Percentiles rank a stretch among this genome's conserved stretches.
These are phyloP conservation scores for Balearica regulorum DNA, from an alignment of 2,797 vertebrate species.

Conservation along the genomic window DNA sequence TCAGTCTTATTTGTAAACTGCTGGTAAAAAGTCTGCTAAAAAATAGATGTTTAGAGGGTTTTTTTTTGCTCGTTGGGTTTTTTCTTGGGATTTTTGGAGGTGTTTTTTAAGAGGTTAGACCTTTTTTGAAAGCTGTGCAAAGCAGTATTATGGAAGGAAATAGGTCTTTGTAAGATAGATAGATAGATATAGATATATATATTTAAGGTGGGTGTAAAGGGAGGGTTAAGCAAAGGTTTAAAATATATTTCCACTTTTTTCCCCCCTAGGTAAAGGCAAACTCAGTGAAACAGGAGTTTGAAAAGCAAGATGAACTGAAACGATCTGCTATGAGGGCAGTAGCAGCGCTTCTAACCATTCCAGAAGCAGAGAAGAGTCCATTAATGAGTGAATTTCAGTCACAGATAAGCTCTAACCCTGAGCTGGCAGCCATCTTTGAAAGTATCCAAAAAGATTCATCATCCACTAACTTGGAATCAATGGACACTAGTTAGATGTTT, in stretches of 20 bases:
- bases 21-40: neutral
- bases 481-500: constrained; percentile 96
- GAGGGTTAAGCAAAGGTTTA: neutral
- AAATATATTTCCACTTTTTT: neutral
- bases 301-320: constrained; percentile 98
- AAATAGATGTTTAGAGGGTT: neutral
- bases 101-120: neutral
- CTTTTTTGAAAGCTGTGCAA: neutral
- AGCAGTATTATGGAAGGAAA: neutral
- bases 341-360: constrained; percentile 94
- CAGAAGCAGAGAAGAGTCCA: constrained; percentile 97
- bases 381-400: constrained; percentile 99
- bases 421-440: constrained; percentile 98
- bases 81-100: neutral
- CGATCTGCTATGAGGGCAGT: constrained; percentile 97
- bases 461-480: constrained; percentile 97
- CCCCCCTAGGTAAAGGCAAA: constrained; percentile 91
- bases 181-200: no score
- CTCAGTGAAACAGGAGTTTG: constrained; percentile 98
- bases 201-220: neutral
- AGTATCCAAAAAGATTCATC: constrained; percentile 99
- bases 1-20: neutral
- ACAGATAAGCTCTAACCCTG: constrained; percentile 98
- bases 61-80: neutral
- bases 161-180: neutral